Conservation (phyloP, 2,797 vertebrate species). For the Sebastolobus altivelis region DNA sequence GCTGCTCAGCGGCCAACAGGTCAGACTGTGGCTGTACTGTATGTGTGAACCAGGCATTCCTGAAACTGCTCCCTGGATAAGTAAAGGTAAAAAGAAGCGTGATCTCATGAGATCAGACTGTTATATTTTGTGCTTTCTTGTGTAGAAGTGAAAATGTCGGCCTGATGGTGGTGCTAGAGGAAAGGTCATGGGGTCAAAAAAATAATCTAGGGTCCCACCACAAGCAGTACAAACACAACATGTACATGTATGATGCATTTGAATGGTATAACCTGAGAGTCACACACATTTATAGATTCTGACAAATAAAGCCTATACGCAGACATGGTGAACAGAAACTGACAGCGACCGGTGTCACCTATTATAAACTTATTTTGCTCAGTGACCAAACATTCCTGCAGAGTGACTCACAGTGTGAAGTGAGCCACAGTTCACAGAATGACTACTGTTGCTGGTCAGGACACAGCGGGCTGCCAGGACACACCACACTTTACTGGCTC, state of each 20-base stretch:
- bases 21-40: neutral
- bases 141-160: neutral
- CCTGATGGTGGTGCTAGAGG: neutral
- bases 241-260: neutral
- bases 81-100: neutral
- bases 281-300: constrained; percentile 25
- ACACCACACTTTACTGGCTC: neutral
- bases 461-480: neutral
- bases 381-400: constrained; percentile 57
- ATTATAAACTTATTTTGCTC: constrained; percentile 49
- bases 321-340: constrained; percentile 40
- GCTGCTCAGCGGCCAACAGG: neutral
- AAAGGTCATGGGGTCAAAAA: neutral
- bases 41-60: neutral
- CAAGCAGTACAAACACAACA: neutral
- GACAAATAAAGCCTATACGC: constrained; percentile 4
- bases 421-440: constrained; percentile 16
- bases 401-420: constrained; percentile 47
- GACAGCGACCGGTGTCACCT: constrained; percentile 42
- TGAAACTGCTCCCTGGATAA: neutral
- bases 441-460: constrained; percentile 33
- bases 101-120: neutral
- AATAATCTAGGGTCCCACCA: neutral
- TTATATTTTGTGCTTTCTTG: neutral
- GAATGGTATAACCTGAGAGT: neutral